These are phyloP conservation scores for Diprion similis DNA, from an alignment of 1,140 invertebrate species.

Conservation along the genomic window DNA sequence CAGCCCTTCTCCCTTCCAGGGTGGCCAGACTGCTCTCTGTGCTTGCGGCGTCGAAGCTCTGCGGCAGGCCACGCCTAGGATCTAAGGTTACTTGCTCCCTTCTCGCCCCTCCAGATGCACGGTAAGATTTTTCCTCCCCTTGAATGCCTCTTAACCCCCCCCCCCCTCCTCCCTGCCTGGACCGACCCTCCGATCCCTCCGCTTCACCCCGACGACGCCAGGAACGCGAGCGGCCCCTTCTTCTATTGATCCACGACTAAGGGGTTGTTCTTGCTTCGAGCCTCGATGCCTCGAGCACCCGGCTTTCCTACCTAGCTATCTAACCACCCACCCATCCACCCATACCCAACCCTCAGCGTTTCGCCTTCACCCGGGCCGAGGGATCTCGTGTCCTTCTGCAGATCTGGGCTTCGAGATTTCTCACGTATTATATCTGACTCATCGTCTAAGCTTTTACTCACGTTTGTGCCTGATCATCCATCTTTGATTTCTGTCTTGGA, in stretches of 20 bases:
- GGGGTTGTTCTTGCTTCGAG: conserved; percentile 52
- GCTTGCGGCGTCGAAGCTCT: conserved; percentile 6
- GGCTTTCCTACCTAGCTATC: conserved; percentile 9
- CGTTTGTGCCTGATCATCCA: too few species aligned
- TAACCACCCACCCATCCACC: not conserved
- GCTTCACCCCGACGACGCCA: not conserved
- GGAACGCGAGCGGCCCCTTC: conserved; percentile 32
- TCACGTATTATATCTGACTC: too few species aligned
- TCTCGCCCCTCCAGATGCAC: conserved; percentile 38
- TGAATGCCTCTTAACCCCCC: conserved; percentile 26
- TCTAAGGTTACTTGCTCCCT: conserved; percentile 59
- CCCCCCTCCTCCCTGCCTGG: conserved; percentile 30
- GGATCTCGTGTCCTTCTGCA: not conserved
- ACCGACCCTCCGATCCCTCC: not conserved
- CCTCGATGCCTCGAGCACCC: conserved; percentile 23
- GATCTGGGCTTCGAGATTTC: not conserved
- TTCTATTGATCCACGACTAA: conserved; percentile 58
- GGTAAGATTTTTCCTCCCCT: conserved; percentile 58
- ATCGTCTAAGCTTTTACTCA: too few species aligned
- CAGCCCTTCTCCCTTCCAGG: not conserved
- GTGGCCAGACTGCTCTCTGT: not conserved
- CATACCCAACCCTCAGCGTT: not conserved
- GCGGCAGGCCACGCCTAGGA: conserved; percentile 57
- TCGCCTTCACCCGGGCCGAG: conserved; percentile 14
- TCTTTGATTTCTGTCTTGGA: too few species aligned